A percentile compares a stretch with the other conserved stretches of the same genome.
phyloP scores from a whole-genome alignment of 2,888 invertebrate genomes.

The Lasioglossum figueresi region DNA sequence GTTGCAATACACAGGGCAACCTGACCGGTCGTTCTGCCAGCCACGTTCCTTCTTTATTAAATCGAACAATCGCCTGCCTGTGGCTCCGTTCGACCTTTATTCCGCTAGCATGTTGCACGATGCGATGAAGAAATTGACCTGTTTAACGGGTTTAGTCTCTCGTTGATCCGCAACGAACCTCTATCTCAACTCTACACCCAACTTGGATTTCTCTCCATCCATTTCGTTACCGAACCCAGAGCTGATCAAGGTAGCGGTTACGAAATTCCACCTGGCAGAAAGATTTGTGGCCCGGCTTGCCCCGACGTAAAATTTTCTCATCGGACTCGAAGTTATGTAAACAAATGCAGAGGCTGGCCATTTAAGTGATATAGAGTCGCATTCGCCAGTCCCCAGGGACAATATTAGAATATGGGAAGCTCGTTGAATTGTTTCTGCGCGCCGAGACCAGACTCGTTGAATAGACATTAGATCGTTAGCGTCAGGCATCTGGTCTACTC shows the following conservation, averaged over 20 bases:
- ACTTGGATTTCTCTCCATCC: neutral
- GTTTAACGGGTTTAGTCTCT: neutral
- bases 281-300: neutral
- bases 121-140: neutral
- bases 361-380: neutral
- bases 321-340: neutral
- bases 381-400: neutral
- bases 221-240: neutral
- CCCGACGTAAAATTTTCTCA: neutral
- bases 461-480: conserved; percentile 34
- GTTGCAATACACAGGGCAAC: neutral
- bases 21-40: neutral
- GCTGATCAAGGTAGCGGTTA: neutral
- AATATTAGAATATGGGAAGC: conserved; percentile 7
- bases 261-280: neutral
- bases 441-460: neutral
- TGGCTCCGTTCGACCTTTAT: neutral
- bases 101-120: neutral
- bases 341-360: neutral
- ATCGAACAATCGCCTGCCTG: neutral
- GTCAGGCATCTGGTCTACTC: neutral
- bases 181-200: neutral
- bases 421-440: neutral
- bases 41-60: neutral
- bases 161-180: neutral